phyloP scores from a whole-genome alignment of 1,140 invertebrate species.

The Megalopta genalis region DNA sequence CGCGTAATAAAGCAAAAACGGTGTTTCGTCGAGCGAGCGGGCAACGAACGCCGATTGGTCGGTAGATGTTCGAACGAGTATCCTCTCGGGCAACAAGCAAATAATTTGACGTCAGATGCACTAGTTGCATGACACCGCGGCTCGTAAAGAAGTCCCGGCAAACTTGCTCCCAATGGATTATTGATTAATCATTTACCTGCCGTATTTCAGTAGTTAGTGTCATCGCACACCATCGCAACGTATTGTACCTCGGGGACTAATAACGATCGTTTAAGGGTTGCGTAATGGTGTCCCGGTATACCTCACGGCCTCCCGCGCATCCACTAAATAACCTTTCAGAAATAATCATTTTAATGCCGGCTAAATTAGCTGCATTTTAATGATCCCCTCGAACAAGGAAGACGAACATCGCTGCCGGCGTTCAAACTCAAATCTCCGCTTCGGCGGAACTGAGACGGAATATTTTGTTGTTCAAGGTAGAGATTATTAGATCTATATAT shows the following conservation, averaged over 20 bases:
- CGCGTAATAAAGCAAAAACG: too few relatives aligned
- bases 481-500: too few relatives aligned
- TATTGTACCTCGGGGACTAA: constrained; percentile 47
- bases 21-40: too few relatives aligned
- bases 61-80: not conserved
- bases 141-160: constrained; percentile 48
- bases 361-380: not conserved
- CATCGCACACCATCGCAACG: constrained; percentile 44
- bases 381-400: constrained; percentile 27
- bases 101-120: constrained; percentile 4
- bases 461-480: too few relatives aligned
- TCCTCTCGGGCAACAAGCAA: not conserved
- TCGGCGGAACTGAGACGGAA: too few relatives aligned
- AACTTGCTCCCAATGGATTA: constrained; percentile 56
- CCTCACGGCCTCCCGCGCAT: too few relatives aligned
- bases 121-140: not conserved
- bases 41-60: too few relatives aligned
- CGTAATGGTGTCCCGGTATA: constrained; percentile 22
- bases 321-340: constrained; percentile 10
- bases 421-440: too few relatives aligned
- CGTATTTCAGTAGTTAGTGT: constrained; percentile 48
- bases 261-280: constrained; percentile 52
- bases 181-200: constrained; percentile 59
- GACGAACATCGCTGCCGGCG: constrained; percentile 15
- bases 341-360: constrained; percentile 45